A percentile compares a stretch with the other conserved stretches of the same genome.
Evolutionary conservation across 1,140 invertebrate genomes (phyloP).

Genomic region (Ridgeia piscesae): DNA sequence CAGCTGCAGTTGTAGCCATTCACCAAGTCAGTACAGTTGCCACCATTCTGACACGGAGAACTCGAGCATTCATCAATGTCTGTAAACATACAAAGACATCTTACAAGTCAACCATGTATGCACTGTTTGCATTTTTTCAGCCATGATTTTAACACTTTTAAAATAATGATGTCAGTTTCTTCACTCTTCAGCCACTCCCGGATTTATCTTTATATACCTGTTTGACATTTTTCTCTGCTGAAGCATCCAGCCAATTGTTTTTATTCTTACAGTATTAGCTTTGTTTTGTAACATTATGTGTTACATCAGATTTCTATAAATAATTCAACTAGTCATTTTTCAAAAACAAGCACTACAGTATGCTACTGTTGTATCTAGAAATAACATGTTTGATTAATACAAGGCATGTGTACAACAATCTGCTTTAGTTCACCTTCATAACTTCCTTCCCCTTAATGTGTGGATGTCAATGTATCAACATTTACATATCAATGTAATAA

Average conservation of each 20-base stretch:
- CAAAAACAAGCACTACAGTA: too few species aligned
- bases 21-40: neutral
- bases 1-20: neutral
- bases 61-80: neutral
- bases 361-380: too few species aligned
- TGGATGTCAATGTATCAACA: too few species aligned
- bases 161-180: neutral
- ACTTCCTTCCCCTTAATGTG: too few species aligned
- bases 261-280: neutral
- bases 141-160: neutral
- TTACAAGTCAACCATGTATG: neutral
- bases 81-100: neutral
- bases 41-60: neutral
- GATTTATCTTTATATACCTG: neutral
- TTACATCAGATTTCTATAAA: too few species aligned
- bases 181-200: neutral
- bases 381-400: too few species aligned
- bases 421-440: too few species aligned
- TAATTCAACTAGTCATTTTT: too few species aligned
- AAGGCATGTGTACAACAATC: too few species aligned
- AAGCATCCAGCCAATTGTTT: neutral
- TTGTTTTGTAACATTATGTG: too few species aligned
- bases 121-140: too few species aligned
- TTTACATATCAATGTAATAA: too few species aligned
- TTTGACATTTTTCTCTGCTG: neutral